Base-by-base conservation (phyloP, 2,113 vertebrate species). In the Cebidichthys violaceus region DNA sequence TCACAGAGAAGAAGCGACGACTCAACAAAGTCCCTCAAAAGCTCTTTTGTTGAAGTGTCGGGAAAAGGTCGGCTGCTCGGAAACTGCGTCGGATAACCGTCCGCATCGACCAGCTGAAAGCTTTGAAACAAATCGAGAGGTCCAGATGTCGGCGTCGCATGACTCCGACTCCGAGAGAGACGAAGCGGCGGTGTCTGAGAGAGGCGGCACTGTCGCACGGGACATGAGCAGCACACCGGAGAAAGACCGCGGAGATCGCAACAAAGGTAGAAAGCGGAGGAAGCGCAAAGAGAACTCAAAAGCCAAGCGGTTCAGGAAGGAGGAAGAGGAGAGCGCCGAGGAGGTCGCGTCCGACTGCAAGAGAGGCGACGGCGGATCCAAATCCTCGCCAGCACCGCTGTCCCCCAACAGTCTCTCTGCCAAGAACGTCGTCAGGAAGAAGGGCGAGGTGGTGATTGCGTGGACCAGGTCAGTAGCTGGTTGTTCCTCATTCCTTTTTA, bases 371-470 rank as follows among this genome's bases (percentile, higher is more conserved):
- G n/a, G n/a, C 1, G 85, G 85, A 43, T 67, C 31, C 6, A 75
- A 22, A 7, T 66, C 70, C 2, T 57, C 83, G 2, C 27, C 79
- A 1, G 0, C 52, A 35, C 67, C 88, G 60, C 78, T 91, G 22
- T 96, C 95, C 5, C 94, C 96, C 27, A 94, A 81, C 88, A 96
- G 95, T 71, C 94, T 99, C 13, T 97, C 96, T 77, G 98, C 98
- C 74, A 98, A 97, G 93, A 99, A 99, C 69, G 94, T 99, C 4
- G 82, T 99, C 88, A 96, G 96, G 93, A 99, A 97, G 94, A 99
- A 97, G 81, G 98, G 98, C 75, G 97, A 97, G 94, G 95, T 99
- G 81, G 94, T 99, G 78, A 94, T 97, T 86, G 95, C 96, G 1
- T 99, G 98, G 98, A 97, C 97, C 27, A 99, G 97, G 98, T 99